Conservation (phyloP, 2,113 vertebrate genomes). For the Protomyctophum bolini region DNA sequence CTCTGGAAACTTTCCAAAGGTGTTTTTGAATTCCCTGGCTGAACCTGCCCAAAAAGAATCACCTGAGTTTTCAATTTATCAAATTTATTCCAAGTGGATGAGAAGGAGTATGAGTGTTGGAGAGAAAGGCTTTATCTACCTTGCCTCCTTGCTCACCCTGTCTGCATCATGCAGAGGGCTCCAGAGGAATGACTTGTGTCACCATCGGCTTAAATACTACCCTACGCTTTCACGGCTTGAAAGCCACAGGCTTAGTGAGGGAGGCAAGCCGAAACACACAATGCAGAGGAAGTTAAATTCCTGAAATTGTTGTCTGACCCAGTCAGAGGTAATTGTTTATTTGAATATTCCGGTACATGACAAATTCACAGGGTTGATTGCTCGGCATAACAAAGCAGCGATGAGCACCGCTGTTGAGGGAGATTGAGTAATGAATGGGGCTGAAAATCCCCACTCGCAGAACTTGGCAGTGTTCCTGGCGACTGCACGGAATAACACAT, state of each 20-base stretch:
- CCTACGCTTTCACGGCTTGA: slow-evolving; percentile 17
- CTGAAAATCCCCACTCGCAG: slow-evolving; percentile 37
- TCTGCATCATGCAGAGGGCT: slow-evolving; percentile 44
- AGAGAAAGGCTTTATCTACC: slow-evolving; percentile 49
- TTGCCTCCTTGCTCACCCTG: slow-evolving; percentile 36
- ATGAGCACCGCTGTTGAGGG: slow-evolving; percentile 39
- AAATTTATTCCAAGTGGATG: slow-evolving; percentile 55
- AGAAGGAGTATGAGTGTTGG: slow-evolving; percentile 24
- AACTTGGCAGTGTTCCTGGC: slow-evolving; percentile 45
- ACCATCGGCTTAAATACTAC: slow-evolving; percentile 33
- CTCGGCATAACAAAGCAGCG: slow-evolving; percentile 53
- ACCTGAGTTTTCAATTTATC: slow-evolving; percentile 46
- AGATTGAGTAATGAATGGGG: slow-evolving; percentile 55
- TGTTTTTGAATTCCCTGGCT: slow-evolving; percentile 73
- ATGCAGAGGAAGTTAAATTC: slow-evolving; percentile 50
- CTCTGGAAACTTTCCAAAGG: slow-evolving; percentile 46
- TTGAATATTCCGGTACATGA: slow-evolving; percentile 58
- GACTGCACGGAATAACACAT: slow-evolving; percentile 4
- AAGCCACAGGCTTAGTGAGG: slow-evolving; percentile 48
- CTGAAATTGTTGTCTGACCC: slow-evolving; percentile 55
- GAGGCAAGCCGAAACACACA: slow-evolving; percentile 55
- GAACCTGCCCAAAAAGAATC: slow-evolving; percentile 58
- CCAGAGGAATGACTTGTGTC: slow-evolving; percentile 46
- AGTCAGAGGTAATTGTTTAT: slow-evolving; percentile 72
- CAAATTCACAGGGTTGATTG: slow-evolving; percentile 51